Conservation (phyloP, 2,797 vertebrate genomes). For the Sternotherus odoratus region DNA sequence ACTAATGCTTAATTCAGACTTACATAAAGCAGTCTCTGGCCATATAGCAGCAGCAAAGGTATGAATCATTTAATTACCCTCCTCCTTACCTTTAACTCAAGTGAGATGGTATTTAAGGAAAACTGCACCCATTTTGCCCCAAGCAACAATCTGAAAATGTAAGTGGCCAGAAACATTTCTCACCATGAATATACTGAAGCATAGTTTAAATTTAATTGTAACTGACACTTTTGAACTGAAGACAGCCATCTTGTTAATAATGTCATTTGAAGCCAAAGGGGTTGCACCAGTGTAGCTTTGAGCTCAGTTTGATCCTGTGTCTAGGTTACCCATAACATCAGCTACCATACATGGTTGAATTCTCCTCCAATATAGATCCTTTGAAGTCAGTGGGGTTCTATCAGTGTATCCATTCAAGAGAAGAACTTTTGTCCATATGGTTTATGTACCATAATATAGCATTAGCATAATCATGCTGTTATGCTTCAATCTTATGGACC, state of each 20-base stretch:
- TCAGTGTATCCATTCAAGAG: background rate
- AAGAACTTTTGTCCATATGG: background rate
- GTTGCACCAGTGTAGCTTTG: background rate
- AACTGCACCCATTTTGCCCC: background rate
- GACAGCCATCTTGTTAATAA: background rate
- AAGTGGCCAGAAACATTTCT: background rate
- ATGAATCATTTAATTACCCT: background rate
- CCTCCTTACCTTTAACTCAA: background rate
- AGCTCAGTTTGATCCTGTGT: background rate
- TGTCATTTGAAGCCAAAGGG: background rate
- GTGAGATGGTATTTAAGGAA: background rate
- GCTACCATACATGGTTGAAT: background rate
- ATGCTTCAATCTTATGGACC: background rate
- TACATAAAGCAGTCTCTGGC: rapidly evolving
- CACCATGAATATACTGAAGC: background rate
- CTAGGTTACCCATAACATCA: background rate
- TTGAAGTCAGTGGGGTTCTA: background rate
- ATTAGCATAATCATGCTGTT: background rate
- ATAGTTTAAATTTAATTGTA: background rate
- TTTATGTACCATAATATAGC: background rate
- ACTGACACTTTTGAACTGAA: background rate
- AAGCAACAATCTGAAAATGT: background rate
- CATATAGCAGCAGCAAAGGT: background rate
- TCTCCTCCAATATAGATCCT: background rate
- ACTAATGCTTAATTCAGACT: background rate